A percentile compares a stretch with the other conserved stretches of the same genome.
Evolutionary conservation across 2,113 vertebrate genomes (phyloP).

Genomic region (Australoheros scitulus): DNA sequence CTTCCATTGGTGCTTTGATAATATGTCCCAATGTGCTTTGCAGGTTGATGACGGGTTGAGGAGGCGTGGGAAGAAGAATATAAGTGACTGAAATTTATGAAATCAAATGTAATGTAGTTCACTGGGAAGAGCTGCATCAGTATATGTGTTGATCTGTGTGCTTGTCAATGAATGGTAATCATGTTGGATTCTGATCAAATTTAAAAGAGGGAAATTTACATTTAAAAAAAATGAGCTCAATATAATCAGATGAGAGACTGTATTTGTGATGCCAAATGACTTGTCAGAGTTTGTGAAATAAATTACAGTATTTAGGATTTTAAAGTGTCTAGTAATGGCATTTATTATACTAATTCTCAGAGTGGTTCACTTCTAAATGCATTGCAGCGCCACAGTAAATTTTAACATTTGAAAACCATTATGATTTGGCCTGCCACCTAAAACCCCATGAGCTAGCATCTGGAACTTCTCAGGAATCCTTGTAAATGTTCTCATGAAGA

Average conservation of each 20-base stretch:
- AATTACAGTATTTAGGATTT: constrained; percentile 76
- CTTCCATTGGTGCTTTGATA: constrained; percentile 62
- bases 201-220: constrained; percentile 75
- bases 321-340: constrained; percentile 52
- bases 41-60: constrained; percentile 57
- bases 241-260: constrained; percentile 69
- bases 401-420: constrained; percentile 55
- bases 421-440: constrained; percentile 35
- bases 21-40: constrained; percentile 62
- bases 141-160: constrained; percentile 62
- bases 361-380: constrained; percentile 25
- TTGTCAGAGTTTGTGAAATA: constrained; percentile 77
- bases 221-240: constrained; percentile 70
- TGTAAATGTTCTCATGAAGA: constrained; percentile 50
- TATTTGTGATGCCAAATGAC: constrained; percentile 79
- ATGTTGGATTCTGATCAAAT: constrained; percentile 59
- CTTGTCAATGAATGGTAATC: constrained; percentile 57
- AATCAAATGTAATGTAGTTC: constrained; percentile 64
- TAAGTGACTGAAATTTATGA: constrained; percentile 46
- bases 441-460: constrained; percentile 50
- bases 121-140: constrained; percentile 70
- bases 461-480: constrained; percentile 58
- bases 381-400: constrained; percentile 4
- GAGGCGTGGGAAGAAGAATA: constrained; percentile 44
- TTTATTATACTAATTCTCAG: constrained; percentile 24